Evolutionary conservation across 1,140 invertebrate species (phyloP), one percentile per base, ranked within the genome.

Genomic region (Zaprionus taronus): DNA sequence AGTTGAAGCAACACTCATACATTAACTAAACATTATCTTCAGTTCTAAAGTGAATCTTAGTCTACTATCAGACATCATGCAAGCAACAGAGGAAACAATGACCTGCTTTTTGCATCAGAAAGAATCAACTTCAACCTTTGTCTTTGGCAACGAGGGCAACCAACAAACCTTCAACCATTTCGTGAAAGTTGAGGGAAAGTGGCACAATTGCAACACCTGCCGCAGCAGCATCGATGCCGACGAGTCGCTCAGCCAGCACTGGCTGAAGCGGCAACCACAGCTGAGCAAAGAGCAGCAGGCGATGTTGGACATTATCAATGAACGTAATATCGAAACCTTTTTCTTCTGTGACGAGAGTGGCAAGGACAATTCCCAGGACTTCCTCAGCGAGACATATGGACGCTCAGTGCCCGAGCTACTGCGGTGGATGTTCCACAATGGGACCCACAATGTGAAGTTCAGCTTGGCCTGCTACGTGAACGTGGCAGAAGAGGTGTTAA

Each of bases 351-450:
- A 86, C 55, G 83, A 86, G 58, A 82, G 83, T 26, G 73, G 80
- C 53, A 82, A 86, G 53, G 72, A 77, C 17, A 73, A 80, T 22
- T 44, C 77, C 24, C 41, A 79, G 1, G 61, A 77, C 12, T 86
- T 86, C 7, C 41, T 86, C 72, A 62, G 55, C 0, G 83, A 86
- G 47, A 82, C 72, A 4, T 74, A 79, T 47, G 38, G 20, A 9
- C 28, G 55, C 0, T 62, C 72, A 1, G 63, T 86, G 31, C 83
- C 83, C 12, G 77, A 86, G 1, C 20, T 86, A 7, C 58, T 86
- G 4, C 83, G 83, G 26, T 87, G 83, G 83, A 82, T 86, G 83
- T 86, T 83, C 62, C 80, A 77, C 65, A 86, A 80, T 20, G 66
- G 73, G 53, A 82, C 72, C 6, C 67, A 80, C 3, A 62, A 67